Evolutionary conservation across 2,113 vertebrate genomes (phyloP), one percentile per base, ranked within the genome.

Genomic region (Anas platyrhynchos): DNA sequence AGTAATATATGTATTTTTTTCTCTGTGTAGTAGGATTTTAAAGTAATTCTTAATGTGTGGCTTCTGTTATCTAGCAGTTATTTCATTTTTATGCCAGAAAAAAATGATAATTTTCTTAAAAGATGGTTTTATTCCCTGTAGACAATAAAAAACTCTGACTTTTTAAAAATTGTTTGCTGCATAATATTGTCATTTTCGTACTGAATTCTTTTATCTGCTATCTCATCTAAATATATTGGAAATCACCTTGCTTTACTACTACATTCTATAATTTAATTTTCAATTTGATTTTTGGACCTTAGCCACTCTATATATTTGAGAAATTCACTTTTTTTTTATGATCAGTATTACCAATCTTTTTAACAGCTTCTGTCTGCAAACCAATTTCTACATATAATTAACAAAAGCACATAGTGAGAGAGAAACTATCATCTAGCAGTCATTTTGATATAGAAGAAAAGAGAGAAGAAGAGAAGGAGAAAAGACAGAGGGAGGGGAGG

Each of bases 251-350:
- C 61, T 88, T 80, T 90, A 82, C 78, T 88, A 58, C 56, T 54
- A 16, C 65, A 92, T 96, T 93, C 75, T 82, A n/a, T 69, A 86
- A 93, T 90, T 93, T 92, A 93, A 83, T 90, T 92, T 95, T 88
- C 94, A 88, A 83, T 88, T 94, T 89, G 18, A 68, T 66, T 75
- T 92, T 86, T 85, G 82, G 59, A 82, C 52, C 16, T 84, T 88
- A 93, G 61, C 59, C 59, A 69, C 29, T 56, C n/a, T 88, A 86
- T 43, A 7, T 91, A 62, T 72, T 54, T 61, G 16, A 93, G n/a
- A 91, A 86, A 95, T 83, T 85, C 6, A 67, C n/a, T n/a, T 34
- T 93, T 86, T 94, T 94, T 89, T 83, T 68, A 81, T 93, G 46
- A 92, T 92, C 54, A 78, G 10, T 89, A 66, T 76, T 95, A 85